These are phyloP conservation scores for Stigmatopora nigra DNA, from an alignment of 2,113 vertebrate genomes.

Conservation along the genomic window DNA sequence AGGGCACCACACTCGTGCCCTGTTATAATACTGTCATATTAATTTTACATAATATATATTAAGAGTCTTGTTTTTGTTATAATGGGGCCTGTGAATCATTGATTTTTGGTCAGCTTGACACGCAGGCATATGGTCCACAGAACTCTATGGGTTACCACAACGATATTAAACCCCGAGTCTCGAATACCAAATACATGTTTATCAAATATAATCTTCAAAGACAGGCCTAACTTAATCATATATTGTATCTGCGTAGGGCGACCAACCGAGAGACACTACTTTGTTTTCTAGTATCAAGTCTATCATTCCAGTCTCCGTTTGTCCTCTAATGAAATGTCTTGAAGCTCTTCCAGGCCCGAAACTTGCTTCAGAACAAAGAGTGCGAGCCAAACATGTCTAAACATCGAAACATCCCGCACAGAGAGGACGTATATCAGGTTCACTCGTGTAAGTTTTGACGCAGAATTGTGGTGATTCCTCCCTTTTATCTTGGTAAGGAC, in stretches of 20 bases:
- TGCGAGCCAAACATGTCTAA: slow-evolving; percentile 27
- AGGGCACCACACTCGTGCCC: too few relatives aligned
- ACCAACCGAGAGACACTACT: slow-evolving; percentile 30
- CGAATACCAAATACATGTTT: too few relatives aligned
- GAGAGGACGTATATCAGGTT: slow-evolving; percentile 15
- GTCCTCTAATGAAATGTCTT: slow-evolving; percentile 33
- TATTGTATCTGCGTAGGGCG: slow-evolving; percentile 2
- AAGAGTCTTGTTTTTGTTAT: too few relatives aligned
- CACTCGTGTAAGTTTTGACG: slow-evolving; percentile 20
- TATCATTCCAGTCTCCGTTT: slow-evolving; percentile 25
- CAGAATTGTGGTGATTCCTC: slow-evolving; percentile 34
- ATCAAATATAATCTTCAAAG: slow-evolving; percentile 39
- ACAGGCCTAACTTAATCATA: slow-evolving; percentile 18
- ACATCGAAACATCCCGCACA: slow-evolving; percentile 33
- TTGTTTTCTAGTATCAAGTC: slow-evolving; percentile 34
- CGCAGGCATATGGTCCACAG: too few relatives aligned
- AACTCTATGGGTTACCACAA: too few relatives aligned
- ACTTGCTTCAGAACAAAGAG: slow-evolving; percentile 28
- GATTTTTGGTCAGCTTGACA: too few relatives aligned
- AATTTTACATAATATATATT: too few relatives aligned
- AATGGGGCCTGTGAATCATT: too few relatives aligned
- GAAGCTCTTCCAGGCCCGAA: slow-evolving; percentile 29
- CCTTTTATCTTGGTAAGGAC: slow-evolving; percentile 29
- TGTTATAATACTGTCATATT: too few relatives aligned
- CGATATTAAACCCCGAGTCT: too few relatives aligned